Conservation (phyloP, 2,113 vertebrate species). For the Chlamydotis undulata region DNA sequence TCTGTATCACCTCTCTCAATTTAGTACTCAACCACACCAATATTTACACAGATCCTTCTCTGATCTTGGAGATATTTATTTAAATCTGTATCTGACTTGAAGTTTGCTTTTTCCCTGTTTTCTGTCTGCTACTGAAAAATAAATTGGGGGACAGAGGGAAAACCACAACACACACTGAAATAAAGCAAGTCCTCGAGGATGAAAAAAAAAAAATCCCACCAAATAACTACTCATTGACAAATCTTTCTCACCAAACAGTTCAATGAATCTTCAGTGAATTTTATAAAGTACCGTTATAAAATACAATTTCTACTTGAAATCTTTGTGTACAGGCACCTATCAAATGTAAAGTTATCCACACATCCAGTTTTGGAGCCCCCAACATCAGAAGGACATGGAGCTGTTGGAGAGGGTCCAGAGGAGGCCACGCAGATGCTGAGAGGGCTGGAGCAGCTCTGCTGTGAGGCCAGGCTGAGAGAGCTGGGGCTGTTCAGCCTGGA, state of each 20-base stretch:
- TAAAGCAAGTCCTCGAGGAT: background rate
- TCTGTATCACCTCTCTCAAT: background rate
- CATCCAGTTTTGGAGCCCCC: too few relatives aligned
- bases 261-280: background rate
- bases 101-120: background rate
- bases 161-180: background rate
- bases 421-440: too few relatives aligned
- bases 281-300: background rate
- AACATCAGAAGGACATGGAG: too few relatives aligned
- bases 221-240: background rate
- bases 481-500: too few relatives aligned
- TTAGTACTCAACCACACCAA: background rate
- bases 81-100: background rate
- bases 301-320: background rate
- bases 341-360: background rate
- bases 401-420: too few relatives aligned
- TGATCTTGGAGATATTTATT: background rate
- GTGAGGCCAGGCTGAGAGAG: too few relatives aligned
- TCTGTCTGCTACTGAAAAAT: background rate
- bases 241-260: background rate
- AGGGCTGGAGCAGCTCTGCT: too few relatives aligned
- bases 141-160: background rate
- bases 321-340: background rate
- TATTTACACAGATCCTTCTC: background rate
- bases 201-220: background rate